phyloP scores from a whole-genome alignment of 2,797 vertebrate species.

The Enteromius unitaeniatus region DNA sequence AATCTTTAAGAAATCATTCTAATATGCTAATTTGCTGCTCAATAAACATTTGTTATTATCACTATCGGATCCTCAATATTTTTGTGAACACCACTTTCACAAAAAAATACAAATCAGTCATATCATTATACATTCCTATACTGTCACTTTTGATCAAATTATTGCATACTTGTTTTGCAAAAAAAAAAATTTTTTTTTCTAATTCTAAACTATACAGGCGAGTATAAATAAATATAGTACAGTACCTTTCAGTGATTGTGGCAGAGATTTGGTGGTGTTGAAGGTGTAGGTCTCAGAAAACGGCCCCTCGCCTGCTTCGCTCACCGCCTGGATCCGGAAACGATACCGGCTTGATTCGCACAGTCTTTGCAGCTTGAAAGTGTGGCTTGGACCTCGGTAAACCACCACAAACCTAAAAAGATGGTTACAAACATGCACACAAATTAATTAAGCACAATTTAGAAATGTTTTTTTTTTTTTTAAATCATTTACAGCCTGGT shows the following conservation, averaged over 20 bases:
- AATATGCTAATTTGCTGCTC: background rate
- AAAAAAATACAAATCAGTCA: too few relatives aligned
- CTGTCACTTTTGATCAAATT: background rate
- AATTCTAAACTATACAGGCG: background rate
- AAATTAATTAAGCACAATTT: background rate
- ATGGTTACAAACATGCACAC: background rate
- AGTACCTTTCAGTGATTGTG: constrained; percentile 93
- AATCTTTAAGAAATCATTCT: background rate
- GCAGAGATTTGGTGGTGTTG: constrained; percentile 93
- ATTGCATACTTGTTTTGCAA: background rate
- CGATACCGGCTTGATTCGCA: constrained; percentile 91
- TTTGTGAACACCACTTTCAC: too few relatives aligned
- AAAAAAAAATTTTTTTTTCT: too few relatives aligned
- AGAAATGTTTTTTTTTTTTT: too few relatives aligned
- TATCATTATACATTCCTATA: background rate
- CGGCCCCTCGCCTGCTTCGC: constrained; percentile 91
- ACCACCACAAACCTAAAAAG: constrained; percentile 89
- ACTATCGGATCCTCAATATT: background rate
- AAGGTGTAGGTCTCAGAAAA: constrained; percentile 91
- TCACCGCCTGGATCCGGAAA: constrained; percentile 95
- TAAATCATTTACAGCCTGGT: background rate
- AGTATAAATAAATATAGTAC: constrained; percentile 67
- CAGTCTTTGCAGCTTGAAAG: constrained; percentile 95
- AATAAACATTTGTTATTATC: background rate
- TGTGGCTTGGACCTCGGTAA: constrained; percentile 96